Percentiles rank a stretch among this genome's conserved stretches.
phyloP scores from a whole-genome alignment of 2,113 vertebrate genomes.

The Neogobius melanostomus region DNA sequence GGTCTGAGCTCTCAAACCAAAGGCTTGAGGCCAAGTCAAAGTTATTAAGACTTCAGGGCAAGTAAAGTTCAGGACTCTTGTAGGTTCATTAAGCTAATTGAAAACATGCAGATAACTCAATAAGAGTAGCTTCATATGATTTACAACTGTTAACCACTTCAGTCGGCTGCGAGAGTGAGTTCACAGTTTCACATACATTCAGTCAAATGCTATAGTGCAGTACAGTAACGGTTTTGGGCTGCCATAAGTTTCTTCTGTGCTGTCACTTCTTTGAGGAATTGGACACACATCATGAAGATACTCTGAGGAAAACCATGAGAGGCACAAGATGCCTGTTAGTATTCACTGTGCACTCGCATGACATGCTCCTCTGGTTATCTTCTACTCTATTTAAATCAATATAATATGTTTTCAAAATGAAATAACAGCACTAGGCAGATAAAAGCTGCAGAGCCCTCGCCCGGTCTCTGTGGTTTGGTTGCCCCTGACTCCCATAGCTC shows the following conservation, averaged over 20 bases:
- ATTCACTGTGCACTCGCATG: slow-evolving; percentile 43
- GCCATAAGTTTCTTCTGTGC: slow-evolving; percentile 34
- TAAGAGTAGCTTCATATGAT: slow-evolving; percentile 22
- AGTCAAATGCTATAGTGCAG: slow-evolving; percentile 42
- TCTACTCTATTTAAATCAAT: slow-evolving; percentile 59
- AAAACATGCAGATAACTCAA: neutral
- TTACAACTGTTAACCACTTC: slow-evolving; percentile 49
- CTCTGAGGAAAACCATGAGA: slow-evolving; percentile 60
- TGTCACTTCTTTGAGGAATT: slow-evolving; percentile 50
- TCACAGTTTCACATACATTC: slow-evolving; percentile 63
- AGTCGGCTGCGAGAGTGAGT: slow-evolving; percentile 40
- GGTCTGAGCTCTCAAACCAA: neutral
- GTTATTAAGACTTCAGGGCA: neutral
- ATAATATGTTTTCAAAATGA: slow-evolving; percentile 59
- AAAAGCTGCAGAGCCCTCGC: slow-evolving; percentile 57
- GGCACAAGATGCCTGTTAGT: slow-evolving; percentile 56
- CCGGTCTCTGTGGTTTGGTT: slow-evolving; percentile 51
- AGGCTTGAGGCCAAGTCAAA: neutral
- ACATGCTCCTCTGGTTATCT: slow-evolving; percentile 61
- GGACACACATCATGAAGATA: slow-evolving; percentile 37
- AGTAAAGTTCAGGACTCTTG: slow-evolving; percentile 1
- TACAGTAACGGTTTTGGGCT: slow-evolving; percentile 30
- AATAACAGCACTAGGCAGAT: slow-evolving; percentile 63
- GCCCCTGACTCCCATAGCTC: slow-evolving; percentile 50
- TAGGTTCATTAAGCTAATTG: slow-evolving; percentile 41